Base-by-base conservation (phyloP, 2,797 vertebrate species). In the Crenuchus spilurus region DNA sequence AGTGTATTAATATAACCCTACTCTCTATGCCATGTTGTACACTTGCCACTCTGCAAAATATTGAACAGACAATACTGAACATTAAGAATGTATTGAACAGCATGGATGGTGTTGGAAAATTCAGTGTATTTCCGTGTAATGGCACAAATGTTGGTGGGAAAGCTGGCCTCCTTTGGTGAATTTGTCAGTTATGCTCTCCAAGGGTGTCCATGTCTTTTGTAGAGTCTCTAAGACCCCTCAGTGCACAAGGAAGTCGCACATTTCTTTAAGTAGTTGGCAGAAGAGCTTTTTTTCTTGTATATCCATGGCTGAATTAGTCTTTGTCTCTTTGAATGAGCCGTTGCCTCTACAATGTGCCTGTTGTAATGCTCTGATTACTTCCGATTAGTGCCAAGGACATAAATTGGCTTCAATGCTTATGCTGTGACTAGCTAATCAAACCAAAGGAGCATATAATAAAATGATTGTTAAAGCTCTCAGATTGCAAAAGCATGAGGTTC, bases 301-400 rank as follows among this genome's bases (percentile, higher is more conserved):
- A 22, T 24, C 37, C 35, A 48, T 16, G 41, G 20, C 28, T 46
- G 8, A 70, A 24, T 24, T 60, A 22, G 55, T 39, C 57, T 49
- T 49, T 48, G 37, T 7, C 26, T 57, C 11, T 37, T 31, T 24
- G 30, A 52, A 54, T 41, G 22, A 18, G 13, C 24, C 14, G 57
- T 70, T 44, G 57, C 26, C 2, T 69, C 16, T 9, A 28, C 66
- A 55, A n/a, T n/a, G n/a, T n/a, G n/a, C 28, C 24, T 41, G 35
- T 35, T 42, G 49, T 20, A 48, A 28, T 48, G 28, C 46, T 33
- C 11, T 30, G 30, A 26, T 68, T 41, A 41, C 35, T 0, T 68
- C 35, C 55, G 49, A 54, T 18, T 68, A 16, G 11, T 14, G 49
- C 11, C 49, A 52, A 26, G 49, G 20, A 20, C 18, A 20, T 48